phyloP scores from a whole-genome alignment of 1,140 invertebrate species.

The Babylonia areolata region DNA sequence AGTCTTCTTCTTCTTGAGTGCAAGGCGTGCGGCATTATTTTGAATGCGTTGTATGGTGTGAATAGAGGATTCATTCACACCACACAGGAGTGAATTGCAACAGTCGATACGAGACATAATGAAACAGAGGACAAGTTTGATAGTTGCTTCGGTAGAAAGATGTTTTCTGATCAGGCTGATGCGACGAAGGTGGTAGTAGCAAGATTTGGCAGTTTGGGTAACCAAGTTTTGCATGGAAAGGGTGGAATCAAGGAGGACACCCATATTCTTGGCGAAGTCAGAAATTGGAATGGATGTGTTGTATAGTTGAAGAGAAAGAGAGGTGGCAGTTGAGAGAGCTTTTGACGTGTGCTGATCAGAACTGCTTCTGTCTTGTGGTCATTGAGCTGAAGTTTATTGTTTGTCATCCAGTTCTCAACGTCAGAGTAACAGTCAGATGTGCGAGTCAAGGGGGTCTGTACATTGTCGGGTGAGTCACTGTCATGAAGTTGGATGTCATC shows the following conservation, averaged over 20 bases:
- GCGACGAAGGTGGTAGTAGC: not conserved
- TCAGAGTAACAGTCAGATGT: no score
- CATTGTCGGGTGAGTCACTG: no score
- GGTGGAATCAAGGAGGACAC: no score
- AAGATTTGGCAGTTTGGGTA: not conserved
- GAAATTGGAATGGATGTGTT: not conserved
- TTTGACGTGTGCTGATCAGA: slow-evolving; percentile 9
- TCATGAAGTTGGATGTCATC: no score
- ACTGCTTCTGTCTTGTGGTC: not conserved
- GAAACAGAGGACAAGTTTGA: not conserved
- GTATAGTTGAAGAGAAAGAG: not conserved
- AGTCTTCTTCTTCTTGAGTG: not conserved
- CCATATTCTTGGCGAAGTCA: not conserved
- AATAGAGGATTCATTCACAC: not conserved
- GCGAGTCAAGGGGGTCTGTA: no score
- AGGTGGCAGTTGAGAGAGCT: not conserved
- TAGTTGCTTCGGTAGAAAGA: no score
- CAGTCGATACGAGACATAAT: not conserved
- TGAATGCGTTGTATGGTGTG: not conserved
- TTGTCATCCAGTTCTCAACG: no score
- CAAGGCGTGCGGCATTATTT: not conserved
- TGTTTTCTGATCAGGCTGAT: not conserved
- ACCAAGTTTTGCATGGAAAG: no score
- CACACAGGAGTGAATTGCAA: slow-evolving; percentile 1
- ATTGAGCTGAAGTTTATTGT: no score